A percentile compares a stretch with the other conserved stretches of the same genome.
phyloP scores from a whole-genome alignment of 2,888 invertebrate species.

The Zele albiditarsus region DNA sequence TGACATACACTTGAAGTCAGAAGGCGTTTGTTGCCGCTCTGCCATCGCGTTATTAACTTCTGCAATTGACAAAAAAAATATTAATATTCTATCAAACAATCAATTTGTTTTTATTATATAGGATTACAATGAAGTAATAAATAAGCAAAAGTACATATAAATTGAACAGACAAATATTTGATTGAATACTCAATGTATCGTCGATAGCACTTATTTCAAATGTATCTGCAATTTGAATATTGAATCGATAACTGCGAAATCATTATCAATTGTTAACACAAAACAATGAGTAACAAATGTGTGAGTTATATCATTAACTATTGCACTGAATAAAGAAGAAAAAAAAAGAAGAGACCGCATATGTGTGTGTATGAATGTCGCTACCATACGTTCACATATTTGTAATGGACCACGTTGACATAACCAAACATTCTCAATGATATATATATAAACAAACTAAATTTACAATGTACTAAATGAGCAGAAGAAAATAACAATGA shows the following conservation, averaged over 20 bases:
- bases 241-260: not conserved
- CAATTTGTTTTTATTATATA: no score
- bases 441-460: not conserved
- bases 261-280: not conserved
- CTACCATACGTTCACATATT: constrained; percentile 21
- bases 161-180: not conserved
- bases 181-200: not conserved
- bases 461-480: not conserved
- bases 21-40: constrained; percentile 57
- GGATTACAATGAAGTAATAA: no score
- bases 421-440: constrained; percentile 27
- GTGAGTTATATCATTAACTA: not conserved
- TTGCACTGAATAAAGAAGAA: not conserved
- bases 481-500: not conserved
- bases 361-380: not conserved
- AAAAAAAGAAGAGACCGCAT: not conserved
- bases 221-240: not conserved
- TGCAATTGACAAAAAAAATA: constrained; percentile 23
- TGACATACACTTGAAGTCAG: constrained; percentile 65
- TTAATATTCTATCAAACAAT: no score
- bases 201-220: no score
- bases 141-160: not conserved
- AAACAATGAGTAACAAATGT: not conserved
- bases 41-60: constrained; percentile 49
- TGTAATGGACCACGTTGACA: constrained; percentile 7